Percentiles rank a stretch among this genome's conserved stretches.
Evolutionary conservation across 2,113 vertebrate genomes (phyloP).

Genomic region (Ornithorhynchus anatinus): DNA sequence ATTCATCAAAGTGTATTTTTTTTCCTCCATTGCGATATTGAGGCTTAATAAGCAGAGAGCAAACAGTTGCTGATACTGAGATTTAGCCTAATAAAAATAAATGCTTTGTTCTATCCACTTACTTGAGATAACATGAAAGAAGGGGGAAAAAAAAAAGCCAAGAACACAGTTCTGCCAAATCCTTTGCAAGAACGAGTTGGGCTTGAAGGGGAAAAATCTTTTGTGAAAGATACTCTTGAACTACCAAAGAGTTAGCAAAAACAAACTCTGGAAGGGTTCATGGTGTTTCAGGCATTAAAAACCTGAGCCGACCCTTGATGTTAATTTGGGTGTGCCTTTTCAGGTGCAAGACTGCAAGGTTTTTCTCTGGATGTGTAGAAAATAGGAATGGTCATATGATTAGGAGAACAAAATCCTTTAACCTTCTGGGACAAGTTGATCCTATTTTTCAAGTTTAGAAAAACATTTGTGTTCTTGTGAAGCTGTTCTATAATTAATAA

Average conservation of each 20-base stretch:
- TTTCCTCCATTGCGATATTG: conserved; percentile 2
- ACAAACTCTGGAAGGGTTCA: neutral
- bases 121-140: neutral
- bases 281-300: neutral
- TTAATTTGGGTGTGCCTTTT: neutral
- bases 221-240: accelerated
- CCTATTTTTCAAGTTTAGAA: too few relatives aligned
- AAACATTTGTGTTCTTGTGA: too few relatives aligned
- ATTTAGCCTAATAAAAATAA: conserved; percentile 26
- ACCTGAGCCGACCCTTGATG: neutral
- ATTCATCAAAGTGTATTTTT: conserved; percentile 13
- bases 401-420: too few relatives aligned
- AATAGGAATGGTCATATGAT: too few relatives aligned
- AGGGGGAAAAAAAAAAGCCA: conserved; percentile 2
- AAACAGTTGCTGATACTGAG: neutral
- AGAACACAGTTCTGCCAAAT: neutral
- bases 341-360: too few relatives aligned
- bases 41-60: neutral
- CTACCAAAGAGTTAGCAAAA: conserved; percentile 6
- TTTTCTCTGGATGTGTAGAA: too few relatives aligned
- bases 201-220: neutral
- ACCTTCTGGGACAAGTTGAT: too few relatives aligned
- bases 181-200: neutral
- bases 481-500: too few relatives aligned
- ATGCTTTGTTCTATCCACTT: conserved; percentile 20